Percentiles rank a stretch among this genome's conserved stretches.
phyloP scores from a whole-genome alignment of 1,140 invertebrate species.

The Geopemphigus sp. region DNA sequence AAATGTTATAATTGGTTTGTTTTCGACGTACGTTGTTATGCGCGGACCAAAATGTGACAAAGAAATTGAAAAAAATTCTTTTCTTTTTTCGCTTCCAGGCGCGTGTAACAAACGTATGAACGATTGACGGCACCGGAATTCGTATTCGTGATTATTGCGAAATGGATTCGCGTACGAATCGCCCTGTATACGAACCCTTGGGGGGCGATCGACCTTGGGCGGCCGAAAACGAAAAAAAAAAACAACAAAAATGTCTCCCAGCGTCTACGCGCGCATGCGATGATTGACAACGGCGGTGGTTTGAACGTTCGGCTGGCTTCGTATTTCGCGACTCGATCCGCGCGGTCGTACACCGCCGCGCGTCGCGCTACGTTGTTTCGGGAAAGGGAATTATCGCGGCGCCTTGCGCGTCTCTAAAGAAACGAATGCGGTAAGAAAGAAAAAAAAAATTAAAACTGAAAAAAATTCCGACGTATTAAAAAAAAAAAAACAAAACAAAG shows the following conservation, averaged over 20 bases:
- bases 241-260: constrained; percentile 30
- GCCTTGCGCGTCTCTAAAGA: constrained; percentile 40
- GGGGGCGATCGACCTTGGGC: constrained; percentile 11
- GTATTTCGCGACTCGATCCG: background rate
- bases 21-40: too few species aligned
- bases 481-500: background rate
- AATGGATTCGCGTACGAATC: background rate
- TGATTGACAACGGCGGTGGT: constrained; percentile 27
- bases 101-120: too few species aligned
- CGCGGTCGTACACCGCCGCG: background rate
- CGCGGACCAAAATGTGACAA: too few species aligned
- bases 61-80: too few species aligned
- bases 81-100: too few species aligned
- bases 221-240: too few species aligned
- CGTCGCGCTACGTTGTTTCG: constrained; percentile 10
- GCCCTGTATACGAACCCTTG: background rate
- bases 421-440: constrained; percentile 16
- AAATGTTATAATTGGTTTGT: too few species aligned
- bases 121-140: too few species aligned
- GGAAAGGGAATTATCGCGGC: constrained; percentile 38
- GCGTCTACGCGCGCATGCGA: background rate
- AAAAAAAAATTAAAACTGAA: too few species aligned
- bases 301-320: background rate
- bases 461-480: constrained; percentile 10
- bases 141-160: background rate